Percentiles rank a stretch among this genome's conserved stretches.
Evolutionary conservation across 2,113 vertebrate species (phyloP).

Genomic region (Mionectes macconnelli): DNA sequence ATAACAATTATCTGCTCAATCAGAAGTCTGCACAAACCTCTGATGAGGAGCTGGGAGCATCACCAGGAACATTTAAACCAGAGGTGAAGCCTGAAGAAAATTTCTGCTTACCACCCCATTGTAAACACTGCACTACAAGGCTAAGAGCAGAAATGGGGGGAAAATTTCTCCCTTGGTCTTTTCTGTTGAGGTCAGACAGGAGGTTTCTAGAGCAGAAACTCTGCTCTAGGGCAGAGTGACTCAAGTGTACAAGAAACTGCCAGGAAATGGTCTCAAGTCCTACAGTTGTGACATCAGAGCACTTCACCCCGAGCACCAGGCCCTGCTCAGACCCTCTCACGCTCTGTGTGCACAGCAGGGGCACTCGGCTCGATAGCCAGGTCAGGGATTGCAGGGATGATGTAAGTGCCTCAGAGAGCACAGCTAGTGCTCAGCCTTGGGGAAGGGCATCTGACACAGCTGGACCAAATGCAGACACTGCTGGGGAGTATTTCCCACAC

Average conservation of each 20-base stretch:
- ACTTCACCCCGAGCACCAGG: background rate
- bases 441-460: background rate
- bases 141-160: background rate
- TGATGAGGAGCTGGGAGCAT: background rate
- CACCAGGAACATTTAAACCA: background rate
- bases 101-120: background rate
- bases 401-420: background rate
- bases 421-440: background rate
- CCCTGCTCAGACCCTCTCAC: background rate
- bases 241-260: background rate
- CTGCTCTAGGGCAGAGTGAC: background rate
- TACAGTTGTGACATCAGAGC: background rate
- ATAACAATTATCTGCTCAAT: background rate
- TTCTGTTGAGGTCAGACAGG: background rate
- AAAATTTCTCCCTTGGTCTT: background rate
- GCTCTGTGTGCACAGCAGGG: background rate
- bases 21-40: background rate
- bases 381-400: background rate
- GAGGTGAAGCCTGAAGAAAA: background rate
- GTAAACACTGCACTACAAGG: background rate
- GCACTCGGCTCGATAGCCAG: accelerated
- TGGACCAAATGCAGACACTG: background rate
- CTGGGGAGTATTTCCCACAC: background rate
- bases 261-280: background rate
- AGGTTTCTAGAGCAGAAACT: constrained; percentile 1